A percentile compares a stretch with the other conserved stretches of the same genome.
Evolutionary conservation across 1,140 invertebrate species (phyloP).

Genomic region (Samia ricini): DNA sequence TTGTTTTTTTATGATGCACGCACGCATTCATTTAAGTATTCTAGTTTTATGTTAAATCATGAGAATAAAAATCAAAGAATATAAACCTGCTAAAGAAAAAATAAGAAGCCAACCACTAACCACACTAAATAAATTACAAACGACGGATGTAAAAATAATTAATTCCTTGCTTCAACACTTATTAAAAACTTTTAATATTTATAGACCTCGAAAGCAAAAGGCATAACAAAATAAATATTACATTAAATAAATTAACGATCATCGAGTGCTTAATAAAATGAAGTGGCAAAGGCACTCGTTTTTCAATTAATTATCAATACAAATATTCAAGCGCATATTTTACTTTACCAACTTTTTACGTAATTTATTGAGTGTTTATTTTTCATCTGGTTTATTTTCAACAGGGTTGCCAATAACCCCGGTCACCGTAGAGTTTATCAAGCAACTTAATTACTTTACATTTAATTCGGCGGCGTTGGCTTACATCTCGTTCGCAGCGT

Average conservation of each 20-base stretch:
- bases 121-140: no score
- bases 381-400: not conserved
- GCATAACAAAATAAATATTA: not conserved
- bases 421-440: not conserved
- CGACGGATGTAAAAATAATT: no score
- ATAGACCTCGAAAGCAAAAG: not conserved
- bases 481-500: not conserved
- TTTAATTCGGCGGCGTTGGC: not conserved
- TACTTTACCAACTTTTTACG: not conserved
- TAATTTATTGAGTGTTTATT: not conserved
- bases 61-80: no score
- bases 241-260: not conserved
- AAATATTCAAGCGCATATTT: not conserved
- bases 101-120: no score
- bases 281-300: not conserved
- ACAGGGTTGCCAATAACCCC: not conserved
- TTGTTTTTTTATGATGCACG: not conserved
- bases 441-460: not conserved
- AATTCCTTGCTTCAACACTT: no score
- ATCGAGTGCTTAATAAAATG: not conserved
- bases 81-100: no score
- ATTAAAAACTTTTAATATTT: not conserved
- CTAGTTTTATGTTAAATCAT: no score
- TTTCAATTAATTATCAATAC: not conserved
- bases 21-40: no score